phyloP scores from a whole-genome alignment of 2,797 vertebrate genomes.

The Cryptoblepharus egeriae region DNA sequence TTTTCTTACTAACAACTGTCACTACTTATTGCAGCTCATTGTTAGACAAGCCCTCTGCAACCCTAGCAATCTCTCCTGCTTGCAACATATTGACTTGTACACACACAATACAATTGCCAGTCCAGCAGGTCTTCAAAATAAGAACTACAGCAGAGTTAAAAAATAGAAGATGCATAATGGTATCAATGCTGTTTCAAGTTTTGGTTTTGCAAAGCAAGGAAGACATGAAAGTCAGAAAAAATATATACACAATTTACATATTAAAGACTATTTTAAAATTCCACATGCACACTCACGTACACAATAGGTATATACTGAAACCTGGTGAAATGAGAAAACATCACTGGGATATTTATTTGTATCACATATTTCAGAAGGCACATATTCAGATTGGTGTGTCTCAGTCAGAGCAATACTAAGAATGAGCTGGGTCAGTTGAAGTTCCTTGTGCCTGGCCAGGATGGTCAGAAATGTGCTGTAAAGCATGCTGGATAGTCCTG shows the following conservation, averaged over 20 bases:
- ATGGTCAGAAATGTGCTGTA: too few relatives aligned
- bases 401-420: too few relatives aligned
- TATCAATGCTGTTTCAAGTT: constrained; percentile 38
- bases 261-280: constrained; percentile 35
- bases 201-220: constrained; percentile 35
- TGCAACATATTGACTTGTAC: constrained; percentile 35
- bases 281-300: constrained; percentile 4
- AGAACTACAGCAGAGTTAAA: background rate
- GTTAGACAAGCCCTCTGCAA: constrained; percentile 46
- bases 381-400: too few relatives aligned
- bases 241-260: constrained; percentile 57
- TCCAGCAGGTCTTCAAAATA: constrained; percentile 44
- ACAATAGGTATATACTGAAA: constrained; percentile 9
- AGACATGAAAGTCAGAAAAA: constrained; percentile 26
- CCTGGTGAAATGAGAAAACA: background rate
- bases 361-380: too few relatives aligned
- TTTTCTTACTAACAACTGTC: constrained; percentile 36
- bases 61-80: constrained; percentile 15
- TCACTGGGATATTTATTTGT: too few relatives aligned
- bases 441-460: too few relatives aligned
- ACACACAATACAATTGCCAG: constrained; percentile 33
- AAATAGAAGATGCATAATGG: constrained; percentile 49
- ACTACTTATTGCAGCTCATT: constrained; percentile 44
- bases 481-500: too few relatives aligned
- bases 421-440: too few relatives aligned